Evolutionary conservation across 1,140 invertebrate genomes (phyloP), one percentile per base, ranked within the genome.

Genomic region (Ctenoplectra terminalis): DNA sequence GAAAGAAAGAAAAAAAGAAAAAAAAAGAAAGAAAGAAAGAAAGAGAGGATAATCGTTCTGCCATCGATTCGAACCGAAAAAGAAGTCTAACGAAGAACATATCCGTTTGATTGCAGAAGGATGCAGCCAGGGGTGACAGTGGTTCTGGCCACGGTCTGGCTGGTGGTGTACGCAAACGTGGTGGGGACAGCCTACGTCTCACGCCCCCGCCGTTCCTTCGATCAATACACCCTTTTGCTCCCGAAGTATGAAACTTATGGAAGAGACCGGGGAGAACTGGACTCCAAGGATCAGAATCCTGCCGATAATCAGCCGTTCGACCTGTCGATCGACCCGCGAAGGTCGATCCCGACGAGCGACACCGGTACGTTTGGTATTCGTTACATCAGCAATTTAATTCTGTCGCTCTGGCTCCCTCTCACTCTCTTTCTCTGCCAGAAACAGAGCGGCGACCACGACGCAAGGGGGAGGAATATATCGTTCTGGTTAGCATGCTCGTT

Each of bases 161-260:
- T 92, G 82, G 85, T 79, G 79, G 84, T 88, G 81, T 81, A 87
- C 84, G 87, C 88, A 87, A 89, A 84, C 82, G 82, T 90, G 81
- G 83, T 91, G 83, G 80, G 76, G 78, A 81, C 83, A 66, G 84
- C 88, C 78, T n/a, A n/a, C n/a, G 84, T 82, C 86, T 80, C 85
- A 76, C 86, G 82, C 54, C 75, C 72, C 72, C 86, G 74, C 78
- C 89, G 90, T 84, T 84, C 83, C 76, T 76, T 82, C 90, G 92
- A 93, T 93, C 92, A 93, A 93, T 93, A 93, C 92, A 89, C 89
- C 88, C 89, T 90, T 88, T 87, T 83, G 77, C 74, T 88, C 81
- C 87, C 87, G 85, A 89, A n/a, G 29, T 79, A 90, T 88, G 83
- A 66, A 88, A 70, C 89, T 82, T 84, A 64, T 83, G 50, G 50